A percentile compares a stretch with the other conserved stretches of the same genome.
phyloP scores from a whole-genome alignment of 2,797 vertebrate species.

The Eupleurogrammus muticus region DNA sequence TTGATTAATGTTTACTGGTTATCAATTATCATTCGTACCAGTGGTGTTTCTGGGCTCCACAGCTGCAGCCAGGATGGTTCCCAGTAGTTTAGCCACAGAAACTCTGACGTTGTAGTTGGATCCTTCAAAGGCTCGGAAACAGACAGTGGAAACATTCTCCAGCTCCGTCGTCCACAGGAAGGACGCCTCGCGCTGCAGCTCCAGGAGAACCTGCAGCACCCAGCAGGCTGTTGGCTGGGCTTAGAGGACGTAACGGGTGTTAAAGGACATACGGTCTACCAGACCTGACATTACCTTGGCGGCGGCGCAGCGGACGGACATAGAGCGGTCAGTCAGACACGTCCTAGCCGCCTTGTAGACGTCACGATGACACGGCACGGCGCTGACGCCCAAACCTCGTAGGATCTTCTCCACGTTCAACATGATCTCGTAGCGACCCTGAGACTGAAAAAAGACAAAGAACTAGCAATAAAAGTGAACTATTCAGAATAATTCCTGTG shows the following conservation, averaged over 20 bases:
- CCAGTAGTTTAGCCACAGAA: conserved; percentile 89
- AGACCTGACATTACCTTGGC: conserved; percentile 84
- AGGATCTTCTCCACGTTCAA: conserved; percentile 90
- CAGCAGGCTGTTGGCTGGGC: not conserved
- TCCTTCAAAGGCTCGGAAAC: conserved; percentile 94
- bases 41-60: conserved; percentile 77
- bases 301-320: conserved; percentile 93
- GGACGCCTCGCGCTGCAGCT: conserved; percentile 92
- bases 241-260: too few relatives aligned
- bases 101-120: conserved; percentile 90
- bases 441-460: conserved; percentile 84
- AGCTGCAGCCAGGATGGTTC: conserved; percentile 88
- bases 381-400: conserved; percentile 87
- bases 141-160: conserved; percentile 91
- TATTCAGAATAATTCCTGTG: too few relatives aligned
- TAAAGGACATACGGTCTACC: too few relatives aligned
- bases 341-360: conserved; percentile 92
- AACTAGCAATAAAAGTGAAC: not conserved
- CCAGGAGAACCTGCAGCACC: conserved; percentile 88
- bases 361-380: conserved; percentile 89
- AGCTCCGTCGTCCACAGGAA: conserved; percentile 94
- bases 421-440: conserved; percentile 96
- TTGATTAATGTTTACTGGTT: too few relatives aligned
- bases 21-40: too few relatives aligned
- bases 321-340: conserved; percentile 92